Base-by-base conservation (phyloP, 2,113 vertebrate genomes). In the Leptobrachium ailaonicum region DNA sequence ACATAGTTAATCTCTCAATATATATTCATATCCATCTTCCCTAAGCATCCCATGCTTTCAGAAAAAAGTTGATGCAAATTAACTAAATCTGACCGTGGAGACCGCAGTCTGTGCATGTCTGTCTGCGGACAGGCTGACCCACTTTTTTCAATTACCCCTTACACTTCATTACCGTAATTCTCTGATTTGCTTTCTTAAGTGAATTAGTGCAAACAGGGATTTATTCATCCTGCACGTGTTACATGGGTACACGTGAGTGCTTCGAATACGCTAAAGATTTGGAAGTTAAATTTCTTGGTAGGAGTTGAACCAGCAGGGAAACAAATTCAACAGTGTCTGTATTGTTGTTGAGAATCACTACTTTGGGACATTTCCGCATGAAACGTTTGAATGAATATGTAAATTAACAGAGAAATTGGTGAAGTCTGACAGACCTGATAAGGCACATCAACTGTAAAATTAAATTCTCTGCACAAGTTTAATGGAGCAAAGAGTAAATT, bases 211-310 rank as follows among this genome's bases (percentile, higher is more conserved):
- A 62, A n/a, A 73, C 54, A 2, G 7, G n/a, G 11, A 45, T 62
- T 63, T 9, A 45, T 62, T 74, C 9, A 4, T 4, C 3, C 40
- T 6, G 72, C 72, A 63, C 42, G 42, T 63, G 56, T 62, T 63
- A 14, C 44, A 43, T 45, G 12, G 41, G 2, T 63, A 42, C 42
- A 63, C 12, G 41, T 62, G 41, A 74, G 56, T n/a, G n/a, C 72
- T 41, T 56, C 41, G 13, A 74, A 56, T 74, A 42, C 20, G n/a
- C 42, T 73, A 32, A 44, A 63, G 12, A 58, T 13, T 42, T 63
- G 56, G 41, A 45, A 63, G 58, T 45, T 63, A 32, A 63, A 63
- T 74, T 73, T 74, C 58, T 62, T 74, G 58, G 72, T 63, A 74
- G 32, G 9, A 63, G 62, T 45, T 41, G 44, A 74, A 32, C 56